Evolutionary conservation across 2,888 invertebrate genomes (phyloP).

Genomic region (Lumbricus terrestris): DNA sequence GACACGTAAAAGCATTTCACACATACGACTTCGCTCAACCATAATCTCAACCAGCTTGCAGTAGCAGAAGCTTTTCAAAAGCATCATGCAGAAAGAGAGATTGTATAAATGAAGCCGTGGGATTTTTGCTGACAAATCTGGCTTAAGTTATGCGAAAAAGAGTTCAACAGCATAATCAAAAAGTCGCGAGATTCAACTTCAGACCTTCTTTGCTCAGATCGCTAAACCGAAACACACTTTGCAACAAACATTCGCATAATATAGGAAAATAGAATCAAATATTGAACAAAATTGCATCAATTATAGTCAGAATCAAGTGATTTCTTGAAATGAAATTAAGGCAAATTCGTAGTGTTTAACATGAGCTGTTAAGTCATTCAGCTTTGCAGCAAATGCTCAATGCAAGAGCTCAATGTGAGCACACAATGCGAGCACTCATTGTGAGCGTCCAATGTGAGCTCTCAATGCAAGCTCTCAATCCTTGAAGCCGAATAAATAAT

Average conservation of each 20-base stretch:
- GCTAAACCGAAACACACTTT: background rate
- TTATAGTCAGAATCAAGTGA: background rate
- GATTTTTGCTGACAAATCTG: background rate
- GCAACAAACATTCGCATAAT: background rate
- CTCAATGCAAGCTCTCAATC: background rate
- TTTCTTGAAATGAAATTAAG: background rate
- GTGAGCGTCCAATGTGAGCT: too few species aligned
- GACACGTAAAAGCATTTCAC: background rate
- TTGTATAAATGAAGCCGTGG: background rate
- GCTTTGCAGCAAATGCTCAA: background rate
- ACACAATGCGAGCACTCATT: too few species aligned
- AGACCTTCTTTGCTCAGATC: background rate
- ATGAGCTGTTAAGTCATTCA: background rate
- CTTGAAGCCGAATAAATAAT: background rate
- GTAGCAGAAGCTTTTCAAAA: background rate
- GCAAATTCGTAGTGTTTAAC: background rate
- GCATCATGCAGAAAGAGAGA: background rate
- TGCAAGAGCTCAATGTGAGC: background rate
- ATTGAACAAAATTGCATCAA: background rate
- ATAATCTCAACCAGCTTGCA: background rate
- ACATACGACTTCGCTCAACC: background rate
- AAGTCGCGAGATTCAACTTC: background rate
- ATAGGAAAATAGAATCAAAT: background rate
- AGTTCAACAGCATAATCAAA: background rate
- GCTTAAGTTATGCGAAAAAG: too few species aligned